phyloP scores from a whole-genome alignment of 2,888 invertebrate genomes.

The Tineola bisselliella region DNA sequence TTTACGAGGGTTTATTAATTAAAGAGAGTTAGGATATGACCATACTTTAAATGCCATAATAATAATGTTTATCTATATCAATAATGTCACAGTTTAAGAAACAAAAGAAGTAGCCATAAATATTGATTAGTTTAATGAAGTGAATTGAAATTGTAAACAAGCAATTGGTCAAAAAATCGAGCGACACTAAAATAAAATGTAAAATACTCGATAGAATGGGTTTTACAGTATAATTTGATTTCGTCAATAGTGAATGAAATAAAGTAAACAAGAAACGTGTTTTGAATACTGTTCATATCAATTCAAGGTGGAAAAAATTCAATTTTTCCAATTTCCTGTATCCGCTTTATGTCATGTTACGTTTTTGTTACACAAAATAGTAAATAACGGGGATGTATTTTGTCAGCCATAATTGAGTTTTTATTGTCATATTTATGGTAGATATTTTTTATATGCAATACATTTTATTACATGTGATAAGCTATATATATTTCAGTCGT shows the following conservation, averaged over 20 bases:
- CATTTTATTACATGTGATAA: background rate
- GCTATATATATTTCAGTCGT: background rate
- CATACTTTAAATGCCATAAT: too few relatives aligned
- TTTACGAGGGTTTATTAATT: too few relatives aligned
- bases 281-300: constrained; percentile 1
- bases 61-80: too few relatives aligned
- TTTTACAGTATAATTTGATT: constrained; percentile 9
- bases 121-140: too few relatives aligned
- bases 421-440: background rate
- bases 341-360: background rate
- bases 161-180: background rate
- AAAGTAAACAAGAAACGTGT: constrained; percentile 7
- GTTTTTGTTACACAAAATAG: constrained; percentile 9
- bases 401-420: constrained; percentile 3
- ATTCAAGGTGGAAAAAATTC: constrained; percentile 4
- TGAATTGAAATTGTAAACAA: background rate
- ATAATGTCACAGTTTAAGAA: too few relatives aligned
- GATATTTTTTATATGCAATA: constrained; percentile 2
- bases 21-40: too few relatives aligned
- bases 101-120: too few relatives aligned
- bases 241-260: constrained; percentile 4
- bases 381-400: background rate
- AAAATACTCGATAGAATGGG: background rate
- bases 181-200: background rate
- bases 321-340: constrained; percentile 10